These are phyloP conservation scores for Acipenser ruthenus DNA, from an alignment of 2,797 vertebrate genomes.

Conservation along the genomic window DNA sequence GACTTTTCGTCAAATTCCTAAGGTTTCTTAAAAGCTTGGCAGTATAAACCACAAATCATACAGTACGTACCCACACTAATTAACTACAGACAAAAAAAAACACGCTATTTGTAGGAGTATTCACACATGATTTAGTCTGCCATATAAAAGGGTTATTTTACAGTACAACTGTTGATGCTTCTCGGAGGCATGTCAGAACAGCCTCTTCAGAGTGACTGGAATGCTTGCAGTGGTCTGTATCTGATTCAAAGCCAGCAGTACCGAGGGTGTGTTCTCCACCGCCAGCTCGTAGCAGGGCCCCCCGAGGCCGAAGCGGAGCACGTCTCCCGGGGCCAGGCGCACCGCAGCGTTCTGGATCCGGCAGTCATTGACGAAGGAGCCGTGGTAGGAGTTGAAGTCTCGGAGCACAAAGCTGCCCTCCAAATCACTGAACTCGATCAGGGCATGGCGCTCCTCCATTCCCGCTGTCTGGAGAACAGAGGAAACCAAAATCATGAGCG, in stretches of 20 bases:
- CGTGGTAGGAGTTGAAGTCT: slow-evolving; percentile 56
- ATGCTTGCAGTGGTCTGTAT: too few species aligned
- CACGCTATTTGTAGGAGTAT: too few species aligned
- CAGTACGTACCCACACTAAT: too few species aligned
- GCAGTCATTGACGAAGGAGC: slow-evolving; percentile 66
- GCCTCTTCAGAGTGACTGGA: background rate
- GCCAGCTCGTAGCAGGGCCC: slow-evolving; percentile 50
- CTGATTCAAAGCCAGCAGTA: slow-evolving; percentile 21
- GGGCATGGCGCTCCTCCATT: slow-evolving; percentile 57
- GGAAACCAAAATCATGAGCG: background rate
- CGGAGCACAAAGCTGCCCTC: slow-evolving; percentile 53
- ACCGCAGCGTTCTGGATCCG: slow-evolving; percentile 65
- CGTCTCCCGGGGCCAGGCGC: slow-evolving; percentile 50
- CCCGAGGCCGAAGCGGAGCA: slow-evolving; percentile 49
- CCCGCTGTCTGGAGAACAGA: slow-evolving; percentile 45
- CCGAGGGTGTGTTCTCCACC: slow-evolving; percentile 42
- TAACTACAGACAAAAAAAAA: too few species aligned
- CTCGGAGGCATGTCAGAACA: background rate
- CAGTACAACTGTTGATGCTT: too few species aligned
- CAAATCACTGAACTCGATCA: slow-evolving; percentile 39
- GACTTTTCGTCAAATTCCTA: too few species aligned
- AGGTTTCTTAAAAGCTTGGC: too few species aligned
- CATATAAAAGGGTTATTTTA: too few species aligned
- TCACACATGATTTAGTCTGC: too few species aligned
- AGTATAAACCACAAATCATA: too few species aligned